Evolutionary conservation across 2,888 invertebrate genomes (phyloP).

Genomic region (Hirudinaria manillensis): DNA sequence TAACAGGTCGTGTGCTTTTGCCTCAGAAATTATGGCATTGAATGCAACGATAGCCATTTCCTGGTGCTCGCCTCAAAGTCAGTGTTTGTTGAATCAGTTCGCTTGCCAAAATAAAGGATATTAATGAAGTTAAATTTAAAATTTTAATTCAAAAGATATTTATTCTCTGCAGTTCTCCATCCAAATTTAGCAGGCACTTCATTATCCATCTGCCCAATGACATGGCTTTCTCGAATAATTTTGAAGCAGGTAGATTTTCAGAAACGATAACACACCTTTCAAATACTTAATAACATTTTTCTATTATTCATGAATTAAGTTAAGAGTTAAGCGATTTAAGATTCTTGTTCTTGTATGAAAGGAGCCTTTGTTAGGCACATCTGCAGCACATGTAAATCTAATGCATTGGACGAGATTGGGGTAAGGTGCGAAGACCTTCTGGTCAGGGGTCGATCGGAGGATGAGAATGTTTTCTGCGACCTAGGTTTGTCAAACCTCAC

Average conservation of each 20-base stretch:
- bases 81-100: not conserved
- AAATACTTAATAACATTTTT: too few species aligned
- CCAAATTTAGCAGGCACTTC: conserved; percentile 21
- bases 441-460: not conserved
- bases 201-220: conserved; percentile 1
- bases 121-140: not conserved
- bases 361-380: too few species aligned
- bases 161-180: not conserved
- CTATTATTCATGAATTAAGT: too few species aligned
- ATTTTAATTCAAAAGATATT: not conserved
- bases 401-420: too few species aligned
- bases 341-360: too few species aligned
- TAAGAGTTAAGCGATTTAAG: too few species aligned
- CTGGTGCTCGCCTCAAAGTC: conserved; percentile 3
- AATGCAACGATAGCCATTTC: not conserved
- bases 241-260: not conserved
- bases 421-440: not conserved
- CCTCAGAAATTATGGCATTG: not conserved
- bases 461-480: conserved; percentile 4
- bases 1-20: conserved; percentile 2
- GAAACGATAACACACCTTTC: not conserved
- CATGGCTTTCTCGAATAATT: conserved; percentile 7
- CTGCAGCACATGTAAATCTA: too few species aligned
- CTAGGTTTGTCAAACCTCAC: conserved; percentile 11
- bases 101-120: not conserved